Evolutionary conservation across 1,140 invertebrate species (phyloP).

Genomic region (Arion vulgaris): DNA sequence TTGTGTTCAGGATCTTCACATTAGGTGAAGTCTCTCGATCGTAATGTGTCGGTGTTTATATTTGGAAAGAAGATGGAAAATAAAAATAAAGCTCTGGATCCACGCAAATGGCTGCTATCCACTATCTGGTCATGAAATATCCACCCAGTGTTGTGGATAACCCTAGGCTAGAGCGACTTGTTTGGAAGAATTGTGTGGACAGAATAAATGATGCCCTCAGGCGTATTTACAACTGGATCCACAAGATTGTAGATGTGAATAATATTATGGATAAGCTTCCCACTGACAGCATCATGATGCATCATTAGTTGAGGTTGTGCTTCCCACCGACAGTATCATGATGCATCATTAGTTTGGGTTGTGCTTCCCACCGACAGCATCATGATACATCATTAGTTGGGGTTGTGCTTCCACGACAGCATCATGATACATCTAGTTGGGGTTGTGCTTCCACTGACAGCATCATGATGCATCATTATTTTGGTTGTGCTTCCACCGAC

Average conservation of each 20-base stretch:
- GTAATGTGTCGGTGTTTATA: slow-evolving; percentile 50
- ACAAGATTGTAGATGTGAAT: slow-evolving; percentile 47
- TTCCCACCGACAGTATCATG: too few relatives aligned
- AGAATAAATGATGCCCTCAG: slow-evolving; percentile 45
- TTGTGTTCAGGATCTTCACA: slow-evolving; percentile 47
- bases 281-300: slow-evolving; percentile 38
- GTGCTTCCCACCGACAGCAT: too few relatives aligned
- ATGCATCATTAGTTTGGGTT: too few relatives aligned
- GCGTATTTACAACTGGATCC: slow-evolving; percentile 49
- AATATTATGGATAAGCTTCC: slow-evolving; percentile 48
- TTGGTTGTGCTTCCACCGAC: too few relatives aligned
- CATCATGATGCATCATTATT: too few relatives aligned
- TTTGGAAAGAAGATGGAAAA: slow-evolving; percentile 59
- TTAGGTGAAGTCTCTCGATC: slow-evolving; percentile 46
- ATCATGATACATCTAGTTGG: too few relatives aligned
- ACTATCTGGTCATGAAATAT: slow-evolving; percentile 46
- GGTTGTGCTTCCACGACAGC: too few relatives aligned
- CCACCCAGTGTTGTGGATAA: slow-evolving; percentile 47
- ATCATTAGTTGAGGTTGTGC: slow-evolving; percentile 3
- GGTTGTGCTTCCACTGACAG: too few relatives aligned
- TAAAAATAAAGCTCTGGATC: slow-evolving; percentile 47
- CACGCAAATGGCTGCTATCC: slow-evolving; percentile 49
- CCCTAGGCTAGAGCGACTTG: slow-evolving; percentile 40
- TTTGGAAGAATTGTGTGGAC: slow-evolving; percentile 49
- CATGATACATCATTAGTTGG: too few relatives aligned